phyloP scores from a whole-genome alignment of 1,140 invertebrate species.

The Magallana gigas region DNA sequence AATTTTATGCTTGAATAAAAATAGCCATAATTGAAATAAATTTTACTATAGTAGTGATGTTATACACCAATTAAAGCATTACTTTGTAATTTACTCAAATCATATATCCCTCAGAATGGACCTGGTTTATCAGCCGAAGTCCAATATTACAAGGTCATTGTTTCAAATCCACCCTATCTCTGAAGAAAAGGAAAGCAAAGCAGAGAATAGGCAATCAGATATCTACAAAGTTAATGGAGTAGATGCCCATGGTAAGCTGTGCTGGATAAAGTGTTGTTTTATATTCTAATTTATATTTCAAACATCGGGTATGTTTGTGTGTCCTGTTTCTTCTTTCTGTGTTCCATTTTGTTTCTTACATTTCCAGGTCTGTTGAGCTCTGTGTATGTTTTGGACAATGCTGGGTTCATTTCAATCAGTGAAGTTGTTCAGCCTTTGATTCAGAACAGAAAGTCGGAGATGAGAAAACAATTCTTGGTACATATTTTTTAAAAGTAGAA shows the following conservation, averaged over 20 bases:
- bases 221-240: conserved; percentile 68
- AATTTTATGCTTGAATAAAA: too few relatives aligned
- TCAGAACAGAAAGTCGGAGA: conserved; percentile 67
- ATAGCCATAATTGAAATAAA: too few relatives aligned
- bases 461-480: neutral
- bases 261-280: too few relatives aligned
- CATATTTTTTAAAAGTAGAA: neutral
- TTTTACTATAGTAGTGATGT: too few relatives aligned
- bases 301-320: neutral
- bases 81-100: too few relatives aligned
- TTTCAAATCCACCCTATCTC: conserved; percentile 54
- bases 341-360: neutral
- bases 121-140: conserved; percentile 64
- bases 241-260: conserved; percentile 67
- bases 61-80: too few relatives aligned
- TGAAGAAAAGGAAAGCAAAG: conserved; percentile 57
- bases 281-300: too few relatives aligned
- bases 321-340: neutral
- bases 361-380: conserved; percentile 60
- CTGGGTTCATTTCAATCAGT: conserved; percentile 58
- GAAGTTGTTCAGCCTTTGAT: conserved; percentile 62
- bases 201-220: conserved; percentile 45
- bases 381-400: conserved; percentile 66
- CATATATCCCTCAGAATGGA: conserved; percentile 66
- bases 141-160: conserved; percentile 51